Base-by-base conservation (phyloP, 2,113 vertebrate genomes). In the Leptobrachium ailaonicum region DNA sequence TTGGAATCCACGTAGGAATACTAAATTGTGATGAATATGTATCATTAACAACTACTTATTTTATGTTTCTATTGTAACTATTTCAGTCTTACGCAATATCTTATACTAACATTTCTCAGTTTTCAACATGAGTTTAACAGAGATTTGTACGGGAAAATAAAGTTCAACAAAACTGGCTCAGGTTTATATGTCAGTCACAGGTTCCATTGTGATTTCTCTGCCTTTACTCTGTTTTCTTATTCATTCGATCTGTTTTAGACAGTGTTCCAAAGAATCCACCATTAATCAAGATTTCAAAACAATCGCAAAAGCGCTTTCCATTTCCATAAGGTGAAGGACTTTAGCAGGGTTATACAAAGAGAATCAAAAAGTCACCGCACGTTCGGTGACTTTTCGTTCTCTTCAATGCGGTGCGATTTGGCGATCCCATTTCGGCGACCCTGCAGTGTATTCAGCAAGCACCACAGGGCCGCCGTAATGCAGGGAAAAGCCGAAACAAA, bases 1-100 rank as follows among this genome's bases (percentile, higher is more conserved):
- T 73, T 73, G 54, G 40, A 32, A 8, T 43, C 71, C 41, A 58
- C 71, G 42, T 8, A 60, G 71, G 54, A 58, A 73, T 42, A 78
- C 67, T 63, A 71, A n/a, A 63, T 50, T 41, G 54, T 78, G 76
- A 78, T 78, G 76, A 71, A 78, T 78, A 71, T 58, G 68, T 41
- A 78, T 63, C 76, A 71, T 78, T 78, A 78, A 71, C 42, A 71
- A 78, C 54, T 78, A 63, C 66, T 77, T 77, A 60, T 77, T 70
- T 60, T 71, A 10, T 62, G 43, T 66, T 45, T 78, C 10, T n/a
- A 9, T 56, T 60, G 56, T 47, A 60, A 60, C 60, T 41, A 43
- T 53, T 67, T 13, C 2, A 58, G 40, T 76, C 32, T 76, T 54
- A n/a, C 10, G 58, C 66, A 77, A 60, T 60, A 53, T 54, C 13